A percentile compares a stretch with the other conserved stretches of the same genome.
These are phyloP conservation scores for Melanotaenia trifasciata DNA, from an alignment of 2,797 vertebrate species.

Conservation along the genomic window DNA sequence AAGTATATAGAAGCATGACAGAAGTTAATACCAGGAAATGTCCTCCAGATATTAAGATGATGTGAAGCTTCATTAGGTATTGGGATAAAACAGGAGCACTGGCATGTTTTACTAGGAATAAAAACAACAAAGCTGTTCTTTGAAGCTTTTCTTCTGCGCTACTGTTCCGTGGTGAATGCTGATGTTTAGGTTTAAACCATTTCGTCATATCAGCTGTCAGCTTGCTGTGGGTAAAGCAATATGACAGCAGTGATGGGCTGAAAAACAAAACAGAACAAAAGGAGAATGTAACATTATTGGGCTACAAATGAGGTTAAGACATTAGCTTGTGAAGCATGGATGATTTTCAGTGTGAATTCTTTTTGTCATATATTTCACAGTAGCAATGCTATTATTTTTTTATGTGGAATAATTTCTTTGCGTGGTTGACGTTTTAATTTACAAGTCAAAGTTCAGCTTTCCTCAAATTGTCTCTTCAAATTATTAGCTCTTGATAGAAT, in stretches of 20 bases:
- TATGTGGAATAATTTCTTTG: slow-evolving; percentile 1
- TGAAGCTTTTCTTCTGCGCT: slow-evolving; percentile 46
- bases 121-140: slow-evolving; percentile 19
- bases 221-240: slow-evolving; percentile 25
- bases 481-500: slow-evolving; percentile 35
- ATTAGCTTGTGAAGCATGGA: neutral
- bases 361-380: neutral
- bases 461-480: slow-evolving; percentile 13
- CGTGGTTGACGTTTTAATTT: slow-evolving; percentile 34
- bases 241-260: slow-evolving; percentile 6
- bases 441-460: slow-evolving; percentile 25
- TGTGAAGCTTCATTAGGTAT: slow-evolving; percentile 57
- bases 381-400: neutral
- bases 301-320: slow-evolving; percentile 2
- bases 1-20: slow-evolving; percentile 9
- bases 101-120: slow-evolving; percentile 37
- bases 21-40: slow-evolving; percentile 28
- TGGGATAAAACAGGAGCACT: slow-evolving; percentile 28
- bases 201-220: slow-evolving; percentile 37
- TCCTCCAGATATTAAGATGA: slow-evolving; percentile 49
- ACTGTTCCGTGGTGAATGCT: slow-evolving; percentile 31
- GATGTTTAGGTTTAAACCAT: slow-evolving; percentile 42
- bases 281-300: neutral
- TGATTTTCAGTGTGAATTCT: neutral
- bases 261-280: neutral